Conservation (phyloP, 2,888 invertebrate species). For the Chorisops tibialis region DNA sequence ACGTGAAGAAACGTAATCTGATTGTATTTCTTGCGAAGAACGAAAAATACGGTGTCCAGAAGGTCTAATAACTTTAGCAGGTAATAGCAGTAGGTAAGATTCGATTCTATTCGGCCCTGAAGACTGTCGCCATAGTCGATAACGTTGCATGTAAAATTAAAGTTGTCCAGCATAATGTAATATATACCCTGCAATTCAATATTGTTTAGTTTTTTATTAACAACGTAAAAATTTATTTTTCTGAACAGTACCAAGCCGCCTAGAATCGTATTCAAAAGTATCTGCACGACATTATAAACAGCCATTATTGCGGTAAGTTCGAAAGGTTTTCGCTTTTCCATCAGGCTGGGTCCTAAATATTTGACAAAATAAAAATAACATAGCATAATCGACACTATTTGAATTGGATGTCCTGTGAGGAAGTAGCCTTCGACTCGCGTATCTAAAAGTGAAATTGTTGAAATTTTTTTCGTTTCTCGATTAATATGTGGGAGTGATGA, state of each 20-base stretch:
- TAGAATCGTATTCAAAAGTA: background rate
- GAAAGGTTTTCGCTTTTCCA: background rate
- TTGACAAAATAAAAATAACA: background rate
- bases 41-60: slow-evolving; percentile 64
- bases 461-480: too few species aligned
- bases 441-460: too few species aligned
- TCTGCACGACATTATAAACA: background rate
- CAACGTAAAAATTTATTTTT: too few species aligned
- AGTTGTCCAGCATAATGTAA: too few species aligned
- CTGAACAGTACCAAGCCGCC: background rate
- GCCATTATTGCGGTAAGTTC: background rate
- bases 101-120: background rate
- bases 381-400: too few species aligned
- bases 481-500: too few species aligned
- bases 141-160: too few species aligned
- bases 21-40: slow-evolving; percentile 62
- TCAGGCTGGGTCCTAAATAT: background rate
- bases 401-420: too few species aligned
- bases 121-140: background rate
- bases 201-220: too few species aligned
- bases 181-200: too few species aligned
- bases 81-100: slow-evolving; percentile 57
- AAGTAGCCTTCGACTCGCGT: too few species aligned
- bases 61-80: slow-evolving; percentile 62
- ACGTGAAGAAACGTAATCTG: slow-evolving; percentile 66